Evolutionary conservation across 2,888 invertebrate species (phyloP).

Genomic region (Eurytoma adleriae): DNA sequence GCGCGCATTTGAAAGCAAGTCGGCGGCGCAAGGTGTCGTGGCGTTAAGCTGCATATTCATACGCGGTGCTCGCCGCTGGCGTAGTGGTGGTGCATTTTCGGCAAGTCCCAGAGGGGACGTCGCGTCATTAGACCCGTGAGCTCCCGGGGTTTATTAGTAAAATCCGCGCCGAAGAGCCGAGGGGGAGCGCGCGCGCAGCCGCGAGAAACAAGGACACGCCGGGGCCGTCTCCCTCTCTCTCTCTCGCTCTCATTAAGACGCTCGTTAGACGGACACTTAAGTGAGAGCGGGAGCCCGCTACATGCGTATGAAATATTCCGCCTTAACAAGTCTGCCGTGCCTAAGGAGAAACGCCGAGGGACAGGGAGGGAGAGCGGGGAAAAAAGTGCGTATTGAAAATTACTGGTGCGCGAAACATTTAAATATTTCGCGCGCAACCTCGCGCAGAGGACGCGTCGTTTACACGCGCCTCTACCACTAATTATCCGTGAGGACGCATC

Average conservation of each 20-base stretch:
- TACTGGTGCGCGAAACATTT: conserved; percentile 47
- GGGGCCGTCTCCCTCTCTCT: conserved; percentile 1
- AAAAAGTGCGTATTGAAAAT: conserved; percentile 35
- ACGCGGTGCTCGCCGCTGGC: background rate
- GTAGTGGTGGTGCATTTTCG: background rate
- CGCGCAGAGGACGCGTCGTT: background rate
- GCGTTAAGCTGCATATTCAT: conserved; percentile 28
- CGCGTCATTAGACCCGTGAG: conserved; percentile 45
- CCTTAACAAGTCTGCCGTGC: conserved; percentile 38
- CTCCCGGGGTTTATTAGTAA: conserved; percentile 46
- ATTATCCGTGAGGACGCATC: conserved; percentile 7
- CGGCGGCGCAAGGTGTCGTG: background rate
- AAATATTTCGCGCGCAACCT: conserved; percentile 6
- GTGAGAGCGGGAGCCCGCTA: conserved; percentile 18
- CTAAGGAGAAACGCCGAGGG: background rate
- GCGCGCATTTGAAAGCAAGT: too few species aligned
- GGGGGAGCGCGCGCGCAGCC: conserved; percentile 18
- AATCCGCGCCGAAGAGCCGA: conserved; percentile 31
- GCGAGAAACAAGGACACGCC: conserved; percentile 47
- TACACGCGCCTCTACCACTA: conserved; percentile 12
- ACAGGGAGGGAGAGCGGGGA: background rate
- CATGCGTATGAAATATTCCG: conserved; percentile 39
- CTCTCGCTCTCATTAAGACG: conserved; percentile 56
- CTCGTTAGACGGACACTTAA: conserved; percentile 57
- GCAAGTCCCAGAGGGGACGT: background rate